Evolutionary conservation across 2,888 invertebrate species (phyloP).

Genomic region (Deladenus siricidicola): DNA sequence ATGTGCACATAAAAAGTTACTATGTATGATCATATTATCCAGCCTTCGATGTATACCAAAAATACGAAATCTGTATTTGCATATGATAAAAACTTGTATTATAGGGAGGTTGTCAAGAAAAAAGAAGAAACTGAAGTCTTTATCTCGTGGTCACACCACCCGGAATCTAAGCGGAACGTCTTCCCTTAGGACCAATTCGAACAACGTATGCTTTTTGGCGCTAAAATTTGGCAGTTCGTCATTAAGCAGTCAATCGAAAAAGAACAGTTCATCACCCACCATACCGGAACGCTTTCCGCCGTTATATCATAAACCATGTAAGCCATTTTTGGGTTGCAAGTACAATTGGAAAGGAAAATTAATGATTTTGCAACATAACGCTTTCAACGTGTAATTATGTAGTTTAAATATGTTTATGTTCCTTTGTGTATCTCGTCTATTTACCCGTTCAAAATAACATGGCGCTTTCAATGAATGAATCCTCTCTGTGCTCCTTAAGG

Average conservation of each 20-base stretch:
- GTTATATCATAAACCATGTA: not conserved
- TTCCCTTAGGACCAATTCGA: slow-evolving; percentile 2
- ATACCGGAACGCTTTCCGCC: slow-evolving; percentile 2
- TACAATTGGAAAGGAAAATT: not conserved
- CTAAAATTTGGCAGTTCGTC: slow-evolving; percentile 12
- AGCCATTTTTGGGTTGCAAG: not conserved
- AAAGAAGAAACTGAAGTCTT: slow-evolving; percentile 53
- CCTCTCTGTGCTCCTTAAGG: no score
- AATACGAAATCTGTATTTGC: no score
- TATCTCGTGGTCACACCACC: not conserved
- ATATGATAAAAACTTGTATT: no score
- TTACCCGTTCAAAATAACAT: no score
- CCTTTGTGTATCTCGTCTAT: no score
- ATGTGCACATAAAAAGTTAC: no score
- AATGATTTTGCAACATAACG: no score
- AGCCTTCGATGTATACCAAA: no score
- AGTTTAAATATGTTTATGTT: no score
- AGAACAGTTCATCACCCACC: slow-evolving; percentile 1
- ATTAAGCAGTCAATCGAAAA: slow-evolving; percentile 8
- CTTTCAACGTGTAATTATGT: no score
- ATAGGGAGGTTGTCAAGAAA: slow-evolving; percentile 53
- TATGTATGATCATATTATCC: no score
- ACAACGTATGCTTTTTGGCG: slow-evolving; percentile 30
- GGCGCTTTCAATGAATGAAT: no score
- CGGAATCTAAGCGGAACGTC: not conserved